Percentiles rank a stretch among this genome's conserved stretches.
Conservation (phyloP, 2,113 vertebrate species). For the Oreochromis aureus region DNA sequence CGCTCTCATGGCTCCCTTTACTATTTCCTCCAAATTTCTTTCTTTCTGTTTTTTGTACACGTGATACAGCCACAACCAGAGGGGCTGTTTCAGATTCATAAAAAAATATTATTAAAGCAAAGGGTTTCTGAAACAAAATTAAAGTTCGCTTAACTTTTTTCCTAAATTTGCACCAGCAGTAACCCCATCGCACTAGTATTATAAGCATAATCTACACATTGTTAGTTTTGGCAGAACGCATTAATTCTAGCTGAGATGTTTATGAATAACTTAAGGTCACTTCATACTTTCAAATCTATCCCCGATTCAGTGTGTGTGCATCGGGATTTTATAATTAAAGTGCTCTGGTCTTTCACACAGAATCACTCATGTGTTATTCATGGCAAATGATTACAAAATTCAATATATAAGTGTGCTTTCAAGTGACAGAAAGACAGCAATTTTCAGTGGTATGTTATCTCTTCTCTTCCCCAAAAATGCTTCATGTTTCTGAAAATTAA, state of each 20-base stretch:
- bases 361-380: not conserved
- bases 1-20: not conserved
- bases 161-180: not conserved
- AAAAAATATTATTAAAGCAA: not conserved
- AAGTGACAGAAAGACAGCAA: not conserved
- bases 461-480: not conserved
- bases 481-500: not conserved
- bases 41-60: not conserved
- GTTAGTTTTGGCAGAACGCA: not conserved
- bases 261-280: not conserved
- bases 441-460: not conserved
- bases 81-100: not conserved
- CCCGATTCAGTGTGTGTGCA: not conserved
- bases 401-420: not conserved
- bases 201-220: not conserved
- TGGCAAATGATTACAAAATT: not conserved
- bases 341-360: not conserved
- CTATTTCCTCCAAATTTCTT: not conserved
- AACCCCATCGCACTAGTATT: not conserved
- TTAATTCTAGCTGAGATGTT: not conserved
- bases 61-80: not conserved
- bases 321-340: not conserved
- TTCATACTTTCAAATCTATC: not conserved
- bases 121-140: not conserved
- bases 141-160: not conserved